Evolutionary conservation across 2,797 vertebrate species (phyloP).

Genomic region (Pygocentrus nattereri): DNA sequence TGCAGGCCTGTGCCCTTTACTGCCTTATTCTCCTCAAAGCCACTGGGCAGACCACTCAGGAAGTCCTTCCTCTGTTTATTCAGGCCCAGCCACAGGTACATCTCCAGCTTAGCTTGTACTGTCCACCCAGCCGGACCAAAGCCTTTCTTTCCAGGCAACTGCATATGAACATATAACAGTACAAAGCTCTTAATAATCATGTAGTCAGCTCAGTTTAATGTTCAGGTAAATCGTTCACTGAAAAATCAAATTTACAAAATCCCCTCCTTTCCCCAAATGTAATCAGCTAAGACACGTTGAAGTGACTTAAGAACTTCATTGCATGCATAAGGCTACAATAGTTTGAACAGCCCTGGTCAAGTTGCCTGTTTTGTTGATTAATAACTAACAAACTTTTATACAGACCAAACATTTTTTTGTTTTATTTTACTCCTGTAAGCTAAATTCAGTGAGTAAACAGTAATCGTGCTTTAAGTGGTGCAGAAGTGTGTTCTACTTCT

Average conservation of each 20-base stretch:
- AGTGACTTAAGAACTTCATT: too few relatives aligned
- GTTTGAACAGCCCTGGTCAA: too few relatives aligned
- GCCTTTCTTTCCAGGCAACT: constrained; percentile 94
- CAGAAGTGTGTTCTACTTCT: too few relatives aligned
- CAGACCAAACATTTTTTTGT: too few relatives aligned
- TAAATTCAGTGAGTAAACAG: too few relatives aligned
- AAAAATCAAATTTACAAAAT: too few relatives aligned
- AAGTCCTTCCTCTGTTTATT: constrained; percentile 96
- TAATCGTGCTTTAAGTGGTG: too few relatives aligned
- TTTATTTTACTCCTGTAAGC: too few relatives aligned
- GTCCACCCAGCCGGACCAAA: constrained; percentile 95
- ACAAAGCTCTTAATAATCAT: not conserved
- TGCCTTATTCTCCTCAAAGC: constrained; percentile 91
- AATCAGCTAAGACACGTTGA: not conserved
- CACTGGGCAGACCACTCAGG: constrained; percentile 90
- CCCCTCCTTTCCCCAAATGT: not conserved
- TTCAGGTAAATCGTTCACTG: not conserved
- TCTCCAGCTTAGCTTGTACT: constrained; percentile 95
- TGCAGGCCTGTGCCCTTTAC: constrained; percentile 80
- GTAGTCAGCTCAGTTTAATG: not conserved
- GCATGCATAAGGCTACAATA: too few relatives aligned
- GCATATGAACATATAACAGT: constrained; percentile 36
- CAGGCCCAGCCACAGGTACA: constrained; percentile 96
- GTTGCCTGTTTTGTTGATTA: too few relatives aligned
- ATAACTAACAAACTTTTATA: too few relatives aligned